Evolutionary conservation across 2,113 vertebrate species (phyloP), one percentile per base, ranked within the genome.

Genomic region (Lampris megalopsis): DNA sequence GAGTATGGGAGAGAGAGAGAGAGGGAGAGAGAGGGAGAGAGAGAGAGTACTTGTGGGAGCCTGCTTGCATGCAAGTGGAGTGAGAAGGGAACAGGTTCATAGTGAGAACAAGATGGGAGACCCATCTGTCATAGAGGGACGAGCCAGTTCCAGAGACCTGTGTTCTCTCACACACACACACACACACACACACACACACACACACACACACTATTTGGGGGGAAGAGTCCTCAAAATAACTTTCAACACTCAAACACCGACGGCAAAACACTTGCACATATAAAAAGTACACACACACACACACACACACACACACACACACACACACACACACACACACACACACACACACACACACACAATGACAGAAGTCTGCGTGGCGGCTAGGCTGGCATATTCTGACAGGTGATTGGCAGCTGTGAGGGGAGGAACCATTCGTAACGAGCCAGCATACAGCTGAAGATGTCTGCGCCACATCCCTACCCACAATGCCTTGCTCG

Each of bases 51-150:
- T 36, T 42, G 58, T 61, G 58, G 2, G 58, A 5, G 9, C 5
- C 38, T 61, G 59, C 42, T 37, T 13, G 59, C 10, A 40, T 61
- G 59, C 42, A 40, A 13, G 59, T 61, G 8, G 10, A 40, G 58
- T 60, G 36, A 35, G 62, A 88, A 48, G 49, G 79, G 90, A 86
- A 88, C 85, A 79, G 80, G 65, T 69, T 73, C 90, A 88, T 84
- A 79, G 78, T 63, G 87, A 86, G 86, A 88, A 76, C 89, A 90
- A 75, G 88, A 89, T 91, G 90, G 88, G 82, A 65, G 75, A 62
- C 73, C 91, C 90, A 91, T 92, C 90, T 92, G 90, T 89, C 85
- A 86, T 68, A 49, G 67, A 70, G 60, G 76, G 82, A 48, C 76
- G 60, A 80, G 89, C 91, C 90, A 92, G 82, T 80, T 73, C 78